A percentile compares a stretch with the other conserved stretches of the same genome.
These are phyloP conservation scores for Rhombomys opimus DNA, from an alignment of 2,113 vertebrate genomes.

Conservation along the genomic window DNA sequence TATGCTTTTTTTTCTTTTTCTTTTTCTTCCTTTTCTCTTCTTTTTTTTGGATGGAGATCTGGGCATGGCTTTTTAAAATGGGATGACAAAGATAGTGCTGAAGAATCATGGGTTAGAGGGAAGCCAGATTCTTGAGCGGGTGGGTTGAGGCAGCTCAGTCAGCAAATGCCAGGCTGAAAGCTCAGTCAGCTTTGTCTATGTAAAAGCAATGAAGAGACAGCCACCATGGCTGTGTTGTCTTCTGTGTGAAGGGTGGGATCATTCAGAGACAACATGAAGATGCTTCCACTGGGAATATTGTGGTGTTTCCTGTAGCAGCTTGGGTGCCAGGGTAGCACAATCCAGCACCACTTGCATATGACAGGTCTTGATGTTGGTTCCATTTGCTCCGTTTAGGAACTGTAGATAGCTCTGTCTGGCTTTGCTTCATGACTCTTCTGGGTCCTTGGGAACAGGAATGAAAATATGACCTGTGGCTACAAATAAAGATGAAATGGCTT, in stretches of 20 bases:
- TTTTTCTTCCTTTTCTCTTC: too few species aligned
- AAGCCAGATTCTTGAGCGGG: background rate
- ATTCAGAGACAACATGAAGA: background rate
- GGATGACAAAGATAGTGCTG: background rate
- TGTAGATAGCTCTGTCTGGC: background rate
- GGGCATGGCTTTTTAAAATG: background rate
- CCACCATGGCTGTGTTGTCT: background rate
- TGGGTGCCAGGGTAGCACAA: background rate
- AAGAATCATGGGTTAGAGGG: background rate
- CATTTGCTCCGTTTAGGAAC: background rate
- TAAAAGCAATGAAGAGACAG: background rate
- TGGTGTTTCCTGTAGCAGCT: background rate
- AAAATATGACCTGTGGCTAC: background rate
- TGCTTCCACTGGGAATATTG: background rate
- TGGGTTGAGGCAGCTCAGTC: background rate
- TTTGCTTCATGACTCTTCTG: background rate
- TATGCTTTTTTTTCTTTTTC: background rate
- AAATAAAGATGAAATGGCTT: background rate
- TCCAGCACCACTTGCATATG: background rate
- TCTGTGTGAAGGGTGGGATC: background rate
- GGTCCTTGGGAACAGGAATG: background rate
- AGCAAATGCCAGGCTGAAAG: background rate
- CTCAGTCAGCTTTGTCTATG: background rate
- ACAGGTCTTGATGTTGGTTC: background rate
- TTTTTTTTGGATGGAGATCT: background rate